phyloP scores from a whole-genome alignment of 2,797 vertebrate genomes.

The Eptatretus atami region DNA sequence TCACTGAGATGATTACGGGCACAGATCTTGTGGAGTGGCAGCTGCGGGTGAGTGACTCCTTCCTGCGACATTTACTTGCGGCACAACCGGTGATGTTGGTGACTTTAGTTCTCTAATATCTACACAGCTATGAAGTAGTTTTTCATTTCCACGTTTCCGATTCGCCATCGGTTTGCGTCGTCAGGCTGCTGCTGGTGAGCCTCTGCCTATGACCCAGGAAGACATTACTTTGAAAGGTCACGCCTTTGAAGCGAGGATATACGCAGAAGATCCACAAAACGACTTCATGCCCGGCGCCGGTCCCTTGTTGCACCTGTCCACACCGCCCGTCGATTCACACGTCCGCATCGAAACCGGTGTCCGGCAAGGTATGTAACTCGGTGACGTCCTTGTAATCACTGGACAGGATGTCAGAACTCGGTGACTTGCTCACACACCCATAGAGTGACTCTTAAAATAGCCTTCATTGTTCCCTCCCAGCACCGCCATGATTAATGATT shows the following conservation, averaged over 20 bases:
- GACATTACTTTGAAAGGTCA: conserved; percentile 47
- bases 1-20: conserved; percentile 86
- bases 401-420: too few species aligned
- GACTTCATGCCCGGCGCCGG: conserved; percentile 73
- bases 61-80: neutral
- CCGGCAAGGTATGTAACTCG: conserved; percentile 28
- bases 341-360: conserved; percentile 82
- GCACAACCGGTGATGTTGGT: neutral
- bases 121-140: too few species aligned
- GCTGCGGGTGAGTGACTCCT: conserved; percentile 24
- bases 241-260: conserved; percentile 80
- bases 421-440: too few species aligned
- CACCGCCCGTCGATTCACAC: conserved; percentile 23
- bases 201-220: conserved; percentile 50
- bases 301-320: conserved; percentile 47
- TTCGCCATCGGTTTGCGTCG: conserved; percentile 4
- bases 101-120: too few species aligned
- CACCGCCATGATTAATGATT: too few species aligned
- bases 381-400: too few species aligned
- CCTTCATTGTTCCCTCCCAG: too few species aligned
- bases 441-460: too few species aligned
- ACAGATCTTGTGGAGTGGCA: conserved; percentile 95
- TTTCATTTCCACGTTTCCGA: too few species aligned
- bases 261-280: conserved; percentile 63
- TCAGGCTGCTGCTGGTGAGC: conserved; percentile 71